These are phyloP conservation scores for Lasioglossum figueresi DNA, from an alignment of 2,888 invertebrate genomes.

Conservation along the genomic window DNA sequence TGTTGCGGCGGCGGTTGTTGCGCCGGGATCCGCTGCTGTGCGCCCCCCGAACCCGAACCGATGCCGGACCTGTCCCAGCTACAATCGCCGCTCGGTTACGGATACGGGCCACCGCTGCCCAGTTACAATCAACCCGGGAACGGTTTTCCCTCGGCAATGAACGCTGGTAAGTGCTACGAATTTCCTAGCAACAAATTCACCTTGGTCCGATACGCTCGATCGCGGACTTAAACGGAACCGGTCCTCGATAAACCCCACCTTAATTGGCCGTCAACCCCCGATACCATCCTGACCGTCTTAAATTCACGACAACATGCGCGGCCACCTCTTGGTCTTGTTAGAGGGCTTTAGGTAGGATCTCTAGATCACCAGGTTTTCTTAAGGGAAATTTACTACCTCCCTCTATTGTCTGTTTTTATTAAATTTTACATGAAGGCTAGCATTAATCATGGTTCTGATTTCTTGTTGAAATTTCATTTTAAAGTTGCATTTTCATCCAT, in stretches of 20 bases:
- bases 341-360: neutral
- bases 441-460: neutral
- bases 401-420: neutral
- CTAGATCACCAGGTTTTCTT: neutral
- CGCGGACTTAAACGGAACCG: neutral
- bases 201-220: neutral
- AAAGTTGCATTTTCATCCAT: neutral
- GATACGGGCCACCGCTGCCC: neutral
- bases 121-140: constrained; percentile 16
- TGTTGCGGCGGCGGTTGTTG: constrained; percentile 72
- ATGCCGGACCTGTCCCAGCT: neutral
- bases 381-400: neutral
- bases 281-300: neutral
- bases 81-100: constrained; percentile 10
- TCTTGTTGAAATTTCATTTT: neutral
- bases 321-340: neutral
- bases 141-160: neutral
- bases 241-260: neutral
- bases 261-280: neutral
- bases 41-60: neutral
- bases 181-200: constrained; percentile 22
- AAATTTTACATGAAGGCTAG: neutral
- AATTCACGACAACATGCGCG: neutral
- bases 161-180: constrained; percentile 25
- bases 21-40: constrained; percentile 35